Base-by-base conservation (phyloP, 2,797 vertebrate genomes). In the Dicrostonyx torquatus region DNA sequence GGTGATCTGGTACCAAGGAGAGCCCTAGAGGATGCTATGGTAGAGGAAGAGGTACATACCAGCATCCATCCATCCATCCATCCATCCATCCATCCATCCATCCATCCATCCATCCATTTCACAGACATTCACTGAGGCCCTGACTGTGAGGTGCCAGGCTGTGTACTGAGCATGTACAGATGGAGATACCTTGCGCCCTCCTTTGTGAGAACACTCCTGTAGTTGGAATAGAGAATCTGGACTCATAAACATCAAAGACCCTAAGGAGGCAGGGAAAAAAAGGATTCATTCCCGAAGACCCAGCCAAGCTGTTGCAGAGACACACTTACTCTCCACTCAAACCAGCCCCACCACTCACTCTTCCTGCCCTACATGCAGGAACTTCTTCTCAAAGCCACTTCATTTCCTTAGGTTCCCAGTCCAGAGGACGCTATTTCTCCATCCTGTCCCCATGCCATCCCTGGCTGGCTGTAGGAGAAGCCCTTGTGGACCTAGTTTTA, bases 11-110 rank as follows among this genome's bases (percentile, higher is more conserved):
- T 6, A 55, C 11, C 31, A 6, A n/a, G 31, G 60, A 45, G 29
- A 24, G 22, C 7, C n/a, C 9, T 22, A 1, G 29, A 37, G 53
- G 62, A 78, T 70, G 29, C 37, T 0, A 0, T 0, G 10, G 17
- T 37, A 48, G 34, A 31, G 40, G 22, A 40, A 22, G 20, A 37
- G n/a, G 4, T 6, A 24, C 12, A 40, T 1, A 37, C 40, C 72
- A 88, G 17, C 34, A 72, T 40, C 18, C 68, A 72, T 22, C 18
- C 18, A 72, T 17, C 14, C 75, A 76, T 31, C 6, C 45, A 18
- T 48, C 6, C 66, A 68, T n/a, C 14, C 66, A 53, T 24, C 11
- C 77, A 55, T 40, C 31, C 20, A 68, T 34, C 11, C 8, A 48
- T n/a, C 9, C 80, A 18, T 45, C 7, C 34, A 29, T 66, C 60